Evolutionary conservation across 2,113 vertebrate species (phyloP).

Genomic region (Zapornia atra): DNA sequence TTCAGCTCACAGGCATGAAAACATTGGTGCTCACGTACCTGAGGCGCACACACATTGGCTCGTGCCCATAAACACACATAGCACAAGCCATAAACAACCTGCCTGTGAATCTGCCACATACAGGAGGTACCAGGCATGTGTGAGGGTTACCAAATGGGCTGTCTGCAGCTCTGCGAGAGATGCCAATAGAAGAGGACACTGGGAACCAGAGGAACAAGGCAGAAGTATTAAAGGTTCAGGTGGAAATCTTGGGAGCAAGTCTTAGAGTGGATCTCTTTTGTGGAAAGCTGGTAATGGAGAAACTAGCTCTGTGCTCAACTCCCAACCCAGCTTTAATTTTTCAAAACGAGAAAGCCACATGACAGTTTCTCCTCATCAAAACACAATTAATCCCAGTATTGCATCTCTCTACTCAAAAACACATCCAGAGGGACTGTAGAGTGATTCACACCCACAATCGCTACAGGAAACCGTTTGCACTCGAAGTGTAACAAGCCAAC

Average conservation of each 20-base stretch:
- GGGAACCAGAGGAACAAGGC: background rate
- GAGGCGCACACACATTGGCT: background rate
- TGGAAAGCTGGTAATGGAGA: background rate
- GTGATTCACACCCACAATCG: conserved; percentile 37
- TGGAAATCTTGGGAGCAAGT: background rate
- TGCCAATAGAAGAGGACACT: background rate
- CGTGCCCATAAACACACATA: background rate
- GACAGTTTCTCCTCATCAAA: conserved; percentile 56
- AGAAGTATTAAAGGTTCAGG: background rate
- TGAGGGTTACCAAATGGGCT: background rate
- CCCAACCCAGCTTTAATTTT: conserved; percentile 39
- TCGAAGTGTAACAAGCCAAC: conserved; percentile 60
- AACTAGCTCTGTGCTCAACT: background rate
- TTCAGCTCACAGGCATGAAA: background rate
- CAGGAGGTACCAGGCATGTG: background rate
- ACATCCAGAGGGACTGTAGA: conserved; percentile 56
- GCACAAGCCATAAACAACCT: background rate
- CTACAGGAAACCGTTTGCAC: conserved; percentile 61
- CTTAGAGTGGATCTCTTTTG: background rate
- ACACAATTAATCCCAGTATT: conserved; percentile 56
- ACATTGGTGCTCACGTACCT: background rate
- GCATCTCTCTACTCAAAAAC: conserved; percentile 34
- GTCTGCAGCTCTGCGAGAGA: conserved; percentile 1
- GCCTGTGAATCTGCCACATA: background rate
- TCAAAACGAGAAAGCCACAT: background rate